Percentiles rank a stretch among this genome's conserved stretches.
These are phyloP conservation scores for Troilus luridus DNA, from an alignment of 2,888 invertebrate species.

Conservation along the genomic window DNA sequence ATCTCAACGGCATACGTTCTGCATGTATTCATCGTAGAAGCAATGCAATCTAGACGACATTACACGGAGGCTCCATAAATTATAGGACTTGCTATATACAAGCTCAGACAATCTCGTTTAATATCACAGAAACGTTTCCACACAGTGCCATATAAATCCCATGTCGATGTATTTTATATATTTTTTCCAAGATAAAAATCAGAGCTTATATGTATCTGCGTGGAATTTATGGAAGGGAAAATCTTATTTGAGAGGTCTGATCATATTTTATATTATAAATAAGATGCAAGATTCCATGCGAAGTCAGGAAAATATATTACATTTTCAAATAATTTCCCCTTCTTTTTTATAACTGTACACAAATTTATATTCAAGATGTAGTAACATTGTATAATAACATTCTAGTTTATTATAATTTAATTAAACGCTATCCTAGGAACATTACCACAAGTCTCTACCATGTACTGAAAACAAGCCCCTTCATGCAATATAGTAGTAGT, in stretches of 20 bases:
- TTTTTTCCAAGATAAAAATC: background rate
- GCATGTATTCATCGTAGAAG: background rate
- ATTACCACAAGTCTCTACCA: too few relatives aligned
- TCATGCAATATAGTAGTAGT: too few relatives aligned
- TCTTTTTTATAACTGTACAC: too few relatives aligned
- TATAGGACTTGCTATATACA: background rate
- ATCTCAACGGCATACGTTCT: background rate
- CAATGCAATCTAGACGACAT: conserved; percentile 10
- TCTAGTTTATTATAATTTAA: too few relatives aligned
- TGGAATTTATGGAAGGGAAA: background rate
- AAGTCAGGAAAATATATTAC: background rate
- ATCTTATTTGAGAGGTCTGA: background rate
- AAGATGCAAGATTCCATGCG: background rate
- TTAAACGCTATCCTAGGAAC: too few relatives aligned
- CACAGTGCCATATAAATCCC: background rate
- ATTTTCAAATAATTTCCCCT: too few relatives aligned
- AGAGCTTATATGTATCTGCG: background rate
- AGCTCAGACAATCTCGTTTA: conserved; percentile 18
- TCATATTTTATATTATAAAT: background rate
- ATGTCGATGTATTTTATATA: background rate
- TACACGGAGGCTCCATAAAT: background rate
- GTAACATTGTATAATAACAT: too few relatives aligned
- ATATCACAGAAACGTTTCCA: conserved; percentile 22
- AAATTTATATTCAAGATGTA: too few relatives aligned
- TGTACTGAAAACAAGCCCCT: too few relatives aligned